Conservation (phyloP, 2,888 invertebrate species). For the Temnothorax rugatulus region DNA sequence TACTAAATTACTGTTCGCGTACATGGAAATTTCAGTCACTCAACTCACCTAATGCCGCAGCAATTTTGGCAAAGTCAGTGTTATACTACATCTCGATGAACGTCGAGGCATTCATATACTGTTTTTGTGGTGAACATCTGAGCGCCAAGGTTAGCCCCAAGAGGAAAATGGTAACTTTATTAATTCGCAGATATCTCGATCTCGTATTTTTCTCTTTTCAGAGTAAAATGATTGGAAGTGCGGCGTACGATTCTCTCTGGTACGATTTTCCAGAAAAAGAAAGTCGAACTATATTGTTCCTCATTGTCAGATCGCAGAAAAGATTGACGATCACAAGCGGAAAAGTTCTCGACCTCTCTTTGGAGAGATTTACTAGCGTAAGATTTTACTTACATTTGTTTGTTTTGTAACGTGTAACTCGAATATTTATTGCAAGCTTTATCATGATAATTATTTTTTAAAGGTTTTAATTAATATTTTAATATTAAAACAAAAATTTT, state of each 20-base stretch:
- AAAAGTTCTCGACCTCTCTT: slow-evolving; percentile 64
- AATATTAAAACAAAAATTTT: neutral
- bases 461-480: neutral
- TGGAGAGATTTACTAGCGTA: slow-evolving; percentile 65
- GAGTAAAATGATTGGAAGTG: slow-evolving; percentile 60
- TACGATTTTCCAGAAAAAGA: slow-evolving; percentile 62
- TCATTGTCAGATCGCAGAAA: slow-evolving; percentile 63
- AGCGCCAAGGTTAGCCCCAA: slow-evolving; percentile 65
- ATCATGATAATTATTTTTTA: neutral
- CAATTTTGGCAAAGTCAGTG: slow-evolving; percentile 60
- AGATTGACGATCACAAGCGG: slow-evolving; percentile 63
- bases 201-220: slow-evolving; percentile 23
- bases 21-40: slow-evolving; percentile 59
- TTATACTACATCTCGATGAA: slow-evolving; percentile 59
- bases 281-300: slow-evolving; percentile 52
- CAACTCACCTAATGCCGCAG: slow-evolving; percentile 11
- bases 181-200: neutral
- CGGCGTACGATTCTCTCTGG: slow-evolving; percentile 67
- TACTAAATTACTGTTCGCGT: neutral
- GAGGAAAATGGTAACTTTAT: neutral
- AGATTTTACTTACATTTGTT: slow-evolving; percentile 14
- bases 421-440: neutral
- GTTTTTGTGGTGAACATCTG: slow-evolving; percentile 73
- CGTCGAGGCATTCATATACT: slow-evolving; percentile 66
- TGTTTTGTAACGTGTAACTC: neutral